A percentile compares a stretch with the other conserved stretches of the same genome.
Conservation (phyloP, 2,797 vertebrate genomes). For the Crypturellus tataupa region DNA sequence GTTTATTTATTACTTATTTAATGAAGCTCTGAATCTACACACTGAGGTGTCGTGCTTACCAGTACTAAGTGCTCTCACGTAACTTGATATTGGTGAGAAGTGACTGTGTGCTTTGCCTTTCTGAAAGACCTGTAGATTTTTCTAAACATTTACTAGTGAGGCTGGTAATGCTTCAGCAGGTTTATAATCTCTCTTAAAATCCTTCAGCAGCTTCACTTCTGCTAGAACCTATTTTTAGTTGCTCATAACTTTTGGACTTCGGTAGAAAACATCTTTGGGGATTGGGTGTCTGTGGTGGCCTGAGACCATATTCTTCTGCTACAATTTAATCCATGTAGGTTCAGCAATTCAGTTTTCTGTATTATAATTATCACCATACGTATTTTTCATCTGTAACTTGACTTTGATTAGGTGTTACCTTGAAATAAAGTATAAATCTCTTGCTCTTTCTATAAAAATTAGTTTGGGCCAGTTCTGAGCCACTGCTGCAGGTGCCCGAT, state of each 20-base stretch:
- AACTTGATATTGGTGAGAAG: neutral
- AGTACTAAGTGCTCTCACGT: neutral
- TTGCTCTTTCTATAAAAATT: neutral
- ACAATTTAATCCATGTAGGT: neutral
- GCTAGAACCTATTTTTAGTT: neutral
- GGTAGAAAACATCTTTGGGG: neutral
- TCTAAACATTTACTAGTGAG: neutral
- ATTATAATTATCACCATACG: neutral
- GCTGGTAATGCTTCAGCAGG: neutral
- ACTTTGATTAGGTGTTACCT: neutral
- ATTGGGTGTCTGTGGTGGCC: neutral
- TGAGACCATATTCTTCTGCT: neutral
- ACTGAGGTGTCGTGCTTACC: neutral
- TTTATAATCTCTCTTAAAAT: neutral
- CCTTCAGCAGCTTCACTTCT: neutral
- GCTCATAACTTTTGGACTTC: neutral
- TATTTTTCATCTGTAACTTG: neutral
- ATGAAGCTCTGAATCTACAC: neutral
- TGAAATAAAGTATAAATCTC: neutral
- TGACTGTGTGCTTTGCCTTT: neutral
- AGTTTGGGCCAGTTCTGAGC: neutral
- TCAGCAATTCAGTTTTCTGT: constrained; percentile 7
- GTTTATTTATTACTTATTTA: neutral
- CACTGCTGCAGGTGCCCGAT: fast-evolving
- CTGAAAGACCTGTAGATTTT: neutral